Conservation (phyloP, 2,113 vertebrate species). For the Camarhynchus parvulus region DNA sequence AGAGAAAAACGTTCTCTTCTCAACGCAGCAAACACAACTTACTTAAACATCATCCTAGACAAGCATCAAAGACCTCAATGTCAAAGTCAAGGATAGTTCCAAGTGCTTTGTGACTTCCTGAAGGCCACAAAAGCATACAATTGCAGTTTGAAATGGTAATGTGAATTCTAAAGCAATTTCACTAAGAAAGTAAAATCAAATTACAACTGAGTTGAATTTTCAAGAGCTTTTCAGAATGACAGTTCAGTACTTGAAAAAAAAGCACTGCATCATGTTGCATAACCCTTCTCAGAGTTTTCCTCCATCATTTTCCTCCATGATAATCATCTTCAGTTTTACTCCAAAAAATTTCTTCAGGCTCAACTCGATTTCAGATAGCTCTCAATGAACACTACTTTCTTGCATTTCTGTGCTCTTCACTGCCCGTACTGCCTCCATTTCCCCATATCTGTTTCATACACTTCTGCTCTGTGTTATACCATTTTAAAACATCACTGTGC, state of each 20-base stretch:
- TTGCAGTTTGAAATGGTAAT: background rate
- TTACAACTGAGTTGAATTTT: background rate
- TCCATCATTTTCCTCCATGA: background rate
- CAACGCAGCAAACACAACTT: background rate
- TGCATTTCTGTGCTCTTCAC: background rate
- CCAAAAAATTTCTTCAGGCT: background rate
- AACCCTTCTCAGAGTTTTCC: background rate
- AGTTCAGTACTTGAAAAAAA: background rate
- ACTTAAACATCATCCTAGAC: background rate
- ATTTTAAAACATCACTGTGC: background rate
- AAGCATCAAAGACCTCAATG: background rate
- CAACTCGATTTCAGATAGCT: background rate
- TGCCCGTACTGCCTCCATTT: background rate
- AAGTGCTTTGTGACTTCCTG: background rate
- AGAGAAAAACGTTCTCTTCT: background rate
- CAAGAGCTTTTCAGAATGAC: background rate
- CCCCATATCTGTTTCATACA: background rate
- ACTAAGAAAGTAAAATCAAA: background rate
- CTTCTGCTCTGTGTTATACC: background rate
- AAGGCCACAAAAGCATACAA: background rate
- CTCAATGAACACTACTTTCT: background rate
- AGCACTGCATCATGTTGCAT: background rate
- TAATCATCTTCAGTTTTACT: background rate
- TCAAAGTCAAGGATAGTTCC: background rate
- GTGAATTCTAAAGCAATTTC: background rate